Evolutionary conservation across 2,113 vertebrate species (phyloP), one percentile per base, ranked within the genome.

Genomic region (Vulpes ferrilata): DNA sequence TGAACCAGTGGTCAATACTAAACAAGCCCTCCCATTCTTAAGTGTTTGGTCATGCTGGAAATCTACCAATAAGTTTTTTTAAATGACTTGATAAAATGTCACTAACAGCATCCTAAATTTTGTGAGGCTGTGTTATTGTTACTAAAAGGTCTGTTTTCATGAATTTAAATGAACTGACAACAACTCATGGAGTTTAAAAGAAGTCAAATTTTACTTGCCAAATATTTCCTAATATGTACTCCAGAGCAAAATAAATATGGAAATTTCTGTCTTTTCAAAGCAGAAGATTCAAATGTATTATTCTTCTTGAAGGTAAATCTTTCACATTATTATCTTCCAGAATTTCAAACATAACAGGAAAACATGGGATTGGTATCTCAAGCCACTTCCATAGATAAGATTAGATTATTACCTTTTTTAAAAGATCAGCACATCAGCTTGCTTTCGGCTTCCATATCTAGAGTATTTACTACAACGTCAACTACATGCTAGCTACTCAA

Each of bases 401-500:
- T 62, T n/a, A n/a, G 57, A 62, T 90, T 79, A 84, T 89, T 97
- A 91, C 92, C 62, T 96, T 83, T 89, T 98, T 95, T 97, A 78
- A 98, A 95, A 98, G 98, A 98, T 86, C 48, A 88, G 79, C 80
- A 51, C 53, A 60, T 85, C 51, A 57, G 19, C 38, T 96, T 93
- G 16, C 43, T 62, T 30, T 93, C 43, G 12, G 16, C 1, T 80
- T 73, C 81, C 7, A 13, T 48, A 7, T 10, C 11, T 20, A 59
- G 35, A 86, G 13, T 67, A 81, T 69, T 60, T 71, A 80, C 55
- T 55, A 38, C 1, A 30, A 20, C 17, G 16, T 59, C 38, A 90
- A 67, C 30, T 2, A 85, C 19, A 9, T 88, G 59, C 51, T 74
- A 95, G 32, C 20, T 80, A 22, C 22, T 67, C 35, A 78, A 25